Conservation (phyloP, 2,888 invertebrate species). For the Muscina levida region DNA sequence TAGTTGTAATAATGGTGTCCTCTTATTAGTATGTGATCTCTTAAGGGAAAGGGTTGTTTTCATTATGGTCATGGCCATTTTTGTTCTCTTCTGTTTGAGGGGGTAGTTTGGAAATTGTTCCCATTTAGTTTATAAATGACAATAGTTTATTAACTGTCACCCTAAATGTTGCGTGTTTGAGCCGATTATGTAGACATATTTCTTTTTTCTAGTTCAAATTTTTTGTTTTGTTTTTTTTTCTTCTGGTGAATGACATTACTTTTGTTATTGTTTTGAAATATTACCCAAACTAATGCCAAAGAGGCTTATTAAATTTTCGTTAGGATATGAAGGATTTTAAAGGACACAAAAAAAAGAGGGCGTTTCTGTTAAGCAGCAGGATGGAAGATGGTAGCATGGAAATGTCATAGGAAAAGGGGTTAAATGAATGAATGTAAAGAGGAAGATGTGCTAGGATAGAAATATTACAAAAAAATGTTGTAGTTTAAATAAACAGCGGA, state of each 20-base stretch:
- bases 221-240: neutral
- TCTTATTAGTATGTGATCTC: neutral
- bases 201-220: neutral
- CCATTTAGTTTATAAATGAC: constrained; percentile 50
- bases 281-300: neutral
- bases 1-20: constrained; percentile 56
- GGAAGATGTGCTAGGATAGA: too few relatives aligned
- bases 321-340: neutral
- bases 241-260: too few relatives aligned
- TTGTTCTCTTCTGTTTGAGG: constrained; percentile 49
- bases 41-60: constrained; percentile 73
- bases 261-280: neutral
- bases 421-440: neutral
- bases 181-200: constrained; percentile 64
- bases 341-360: constrained; percentile 26
- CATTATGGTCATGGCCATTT: constrained; percentile 73
- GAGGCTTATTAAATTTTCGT: constrained; percentile 27
- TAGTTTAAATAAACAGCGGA: too few relatives aligned
- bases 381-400: neutral
- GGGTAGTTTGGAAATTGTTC: constrained; percentile 42
- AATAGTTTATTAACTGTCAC: constrained; percentile 64
- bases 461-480: neutral
- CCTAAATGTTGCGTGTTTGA: constrained; percentile 68
- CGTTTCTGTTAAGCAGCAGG: constrained; percentile 5
- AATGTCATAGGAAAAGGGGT: neutral